A percentile compares a stretch with the other conserved stretches of the same genome.
Evolutionary conservation across 2,113 vertebrate genomes (phyloP).

Genomic region (Narcine bancroftii): DNA sequence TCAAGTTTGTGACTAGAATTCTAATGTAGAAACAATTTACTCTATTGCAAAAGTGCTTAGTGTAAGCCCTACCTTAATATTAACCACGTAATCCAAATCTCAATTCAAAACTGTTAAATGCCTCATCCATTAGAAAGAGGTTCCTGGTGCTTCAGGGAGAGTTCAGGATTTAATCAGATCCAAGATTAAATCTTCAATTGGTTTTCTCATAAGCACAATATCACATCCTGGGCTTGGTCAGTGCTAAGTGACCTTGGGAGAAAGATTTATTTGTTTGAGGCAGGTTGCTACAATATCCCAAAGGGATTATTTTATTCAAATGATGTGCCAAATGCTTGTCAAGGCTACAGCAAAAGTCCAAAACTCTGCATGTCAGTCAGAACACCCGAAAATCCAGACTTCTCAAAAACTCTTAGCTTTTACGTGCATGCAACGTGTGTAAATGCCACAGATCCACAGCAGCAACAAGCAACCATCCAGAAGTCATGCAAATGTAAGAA

Average conservation of each 20-base stretch:
- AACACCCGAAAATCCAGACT: no score
- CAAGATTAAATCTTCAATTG: conserved; percentile 31
- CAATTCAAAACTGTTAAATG: conserved; percentile 18
- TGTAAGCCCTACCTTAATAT: conserved; percentile 5
- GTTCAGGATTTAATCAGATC: conserved; percentile 25
- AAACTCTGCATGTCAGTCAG: no score
- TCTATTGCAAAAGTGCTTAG: not conserved
- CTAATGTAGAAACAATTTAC: not conserved
- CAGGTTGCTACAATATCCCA: not conserved
- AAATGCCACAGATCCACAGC: no score
- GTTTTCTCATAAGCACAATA: not conserved
- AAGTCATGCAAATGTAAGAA: no score
- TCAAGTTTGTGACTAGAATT: not conserved
- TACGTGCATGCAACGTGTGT: no score
- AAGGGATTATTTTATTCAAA: conserved; percentile 18
- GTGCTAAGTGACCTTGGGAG: not conserved
- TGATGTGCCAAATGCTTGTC: not conserved
- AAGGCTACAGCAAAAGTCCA: no score
- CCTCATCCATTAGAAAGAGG: not conserved
- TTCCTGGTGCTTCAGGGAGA: not conserved
- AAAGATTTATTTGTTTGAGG: not conserved
- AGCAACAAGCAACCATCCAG: no score
- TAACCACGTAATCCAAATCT: conserved; percentile 15
- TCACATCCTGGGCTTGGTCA: conserved; percentile 19
- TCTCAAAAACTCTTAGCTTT: no score